Evolutionary conservation across 2,113 vertebrate species (phyloP).

Genomic region (Nibea albiflora): DNA sequence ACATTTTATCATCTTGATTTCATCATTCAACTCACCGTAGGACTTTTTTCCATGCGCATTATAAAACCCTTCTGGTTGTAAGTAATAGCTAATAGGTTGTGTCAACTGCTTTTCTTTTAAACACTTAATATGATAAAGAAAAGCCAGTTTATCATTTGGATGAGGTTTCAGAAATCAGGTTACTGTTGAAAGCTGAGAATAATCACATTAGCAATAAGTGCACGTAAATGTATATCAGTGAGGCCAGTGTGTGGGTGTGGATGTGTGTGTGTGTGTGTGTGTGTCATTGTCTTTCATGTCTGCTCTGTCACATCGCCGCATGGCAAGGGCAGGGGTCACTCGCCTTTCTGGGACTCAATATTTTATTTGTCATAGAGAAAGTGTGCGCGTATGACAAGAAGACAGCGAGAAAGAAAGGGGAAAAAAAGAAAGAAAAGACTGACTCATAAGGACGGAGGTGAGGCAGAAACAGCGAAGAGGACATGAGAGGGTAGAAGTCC

Average conservation of each 20-base stretch:
- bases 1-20: background rate
- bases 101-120: background rate
- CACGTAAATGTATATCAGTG: background rate
- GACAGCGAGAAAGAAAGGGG: background rate
- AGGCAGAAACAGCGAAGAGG: conserved; percentile 22
- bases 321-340: conserved; percentile 52
- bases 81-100: background rate
- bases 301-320: conserved; percentile 29
- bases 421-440: background rate
- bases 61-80: no score
- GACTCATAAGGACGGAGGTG: conserved; percentile 29
- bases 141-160: background rate
- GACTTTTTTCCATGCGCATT: background rate
- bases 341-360: conserved; percentile 52
- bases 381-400: conserved; percentile 19
- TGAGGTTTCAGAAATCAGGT: conserved; percentile 10
- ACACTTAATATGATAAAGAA: conserved; percentile 22
- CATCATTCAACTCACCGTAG: background rate
- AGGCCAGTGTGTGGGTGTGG: background rate
- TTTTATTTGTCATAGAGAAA: conserved; percentile 63
- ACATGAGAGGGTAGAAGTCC: background rate
- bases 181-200: conserved; percentile 8
- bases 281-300: conserved; percentile 41
- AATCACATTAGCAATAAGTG: background rate
- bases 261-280: conserved; percentile 13